Conservation (phyloP, 1,140 invertebrate species). For the Rhyacophila brunnea region DNA sequence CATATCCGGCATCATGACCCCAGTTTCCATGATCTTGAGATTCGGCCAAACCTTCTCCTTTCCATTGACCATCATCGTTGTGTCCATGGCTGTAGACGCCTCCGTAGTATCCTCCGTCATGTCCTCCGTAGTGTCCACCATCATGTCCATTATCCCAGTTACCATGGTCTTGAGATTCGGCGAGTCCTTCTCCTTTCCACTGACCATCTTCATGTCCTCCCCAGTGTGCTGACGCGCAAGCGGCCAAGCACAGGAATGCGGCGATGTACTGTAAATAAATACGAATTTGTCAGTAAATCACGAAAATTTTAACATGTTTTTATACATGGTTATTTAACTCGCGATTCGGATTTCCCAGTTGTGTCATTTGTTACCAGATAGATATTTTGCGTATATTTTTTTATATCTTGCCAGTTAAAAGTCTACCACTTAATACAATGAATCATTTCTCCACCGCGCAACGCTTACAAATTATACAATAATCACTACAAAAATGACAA, state of each 20-base stretch:
- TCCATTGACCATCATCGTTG: conserved; percentile 29
- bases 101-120: background rate
- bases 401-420: too few relatives aligned
- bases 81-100: background rate
- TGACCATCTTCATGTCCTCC: conserved; percentile 14
- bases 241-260: conserved; percentile 21
- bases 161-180: conserved; percentile 26
- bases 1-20: conserved; percentile 38
- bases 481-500: too few relatives aligned
- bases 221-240: conserved; percentile 10
- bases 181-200: conserved; percentile 25
- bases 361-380: too few relatives aligned
- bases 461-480: too few relatives aligned
- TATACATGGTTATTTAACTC: too few relatives aligned
- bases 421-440: too few relatives aligned
- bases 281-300: too few relatives aligned
- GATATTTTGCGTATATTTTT: too few relatives aligned
- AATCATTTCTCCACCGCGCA: too few relatives aligned
- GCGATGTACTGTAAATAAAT: conserved; percentile 21
- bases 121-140: background rate
- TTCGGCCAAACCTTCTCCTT: conserved; percentile 25
- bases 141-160: conserved; percentile 11
- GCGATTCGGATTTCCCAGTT: too few relatives aligned
- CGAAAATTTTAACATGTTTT: too few relatives aligned
- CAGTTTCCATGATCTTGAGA: conserved; percentile 14